Percentiles rank a stretch among this genome's conserved stretches.
These are phyloP conservation scores for Protonemura montana DNA, from an alignment of 2,888 invertebrate species.

Conservation along the genomic window DNA sequence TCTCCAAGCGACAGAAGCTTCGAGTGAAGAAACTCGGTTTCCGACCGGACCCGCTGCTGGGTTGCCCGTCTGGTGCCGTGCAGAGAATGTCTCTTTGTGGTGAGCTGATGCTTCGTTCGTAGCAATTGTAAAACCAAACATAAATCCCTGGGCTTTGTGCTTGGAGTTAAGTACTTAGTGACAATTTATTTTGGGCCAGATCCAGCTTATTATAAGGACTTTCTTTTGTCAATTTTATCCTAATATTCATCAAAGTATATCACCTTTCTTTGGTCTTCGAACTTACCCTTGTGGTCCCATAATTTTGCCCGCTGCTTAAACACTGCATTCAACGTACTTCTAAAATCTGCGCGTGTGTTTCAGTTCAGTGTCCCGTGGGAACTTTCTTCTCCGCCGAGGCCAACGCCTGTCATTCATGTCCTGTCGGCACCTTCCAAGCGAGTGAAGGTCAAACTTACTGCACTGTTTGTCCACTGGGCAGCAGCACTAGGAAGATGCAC, in stretches of 20 bases:
- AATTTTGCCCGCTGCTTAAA: too few relatives aligned
- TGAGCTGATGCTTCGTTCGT: constrained; percentile 29
- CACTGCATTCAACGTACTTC: constrained; percentile 48
- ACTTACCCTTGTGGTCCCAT: too few relatives aligned
- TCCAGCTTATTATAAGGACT: too few relatives aligned
- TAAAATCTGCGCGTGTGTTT: constrained; percentile 48
- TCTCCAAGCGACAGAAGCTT: constrained; percentile 30
- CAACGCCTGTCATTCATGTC: constrained; percentile 67
- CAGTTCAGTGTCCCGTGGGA: constrained; percentile 71
- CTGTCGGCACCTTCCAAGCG: constrained; percentile 68
- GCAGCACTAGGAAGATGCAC: constrained; percentile 63
- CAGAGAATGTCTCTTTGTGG: constrained; percentile 40
- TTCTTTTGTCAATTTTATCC: too few relatives aligned
- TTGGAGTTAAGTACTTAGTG: too few relatives aligned
- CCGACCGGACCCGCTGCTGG: constrained; percentile 32
- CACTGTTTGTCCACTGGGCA: constrained; percentile 64
- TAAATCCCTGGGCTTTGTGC: too few relatives aligned
- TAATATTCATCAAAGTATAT: too few relatives aligned
- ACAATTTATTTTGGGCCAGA: too few relatives aligned
- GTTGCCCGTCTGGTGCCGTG: constrained; percentile 44
- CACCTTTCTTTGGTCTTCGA: too few relatives aligned
- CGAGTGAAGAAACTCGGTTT: constrained; percentile 37
- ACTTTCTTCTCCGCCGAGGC: constrained; percentile 67
- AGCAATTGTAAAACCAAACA: too few relatives aligned
- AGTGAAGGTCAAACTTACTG: constrained; percentile 64